Evolutionary conservation across 2,888 invertebrate species (phyloP).

Genomic region (Brachynemurus nebulosus): DNA sequence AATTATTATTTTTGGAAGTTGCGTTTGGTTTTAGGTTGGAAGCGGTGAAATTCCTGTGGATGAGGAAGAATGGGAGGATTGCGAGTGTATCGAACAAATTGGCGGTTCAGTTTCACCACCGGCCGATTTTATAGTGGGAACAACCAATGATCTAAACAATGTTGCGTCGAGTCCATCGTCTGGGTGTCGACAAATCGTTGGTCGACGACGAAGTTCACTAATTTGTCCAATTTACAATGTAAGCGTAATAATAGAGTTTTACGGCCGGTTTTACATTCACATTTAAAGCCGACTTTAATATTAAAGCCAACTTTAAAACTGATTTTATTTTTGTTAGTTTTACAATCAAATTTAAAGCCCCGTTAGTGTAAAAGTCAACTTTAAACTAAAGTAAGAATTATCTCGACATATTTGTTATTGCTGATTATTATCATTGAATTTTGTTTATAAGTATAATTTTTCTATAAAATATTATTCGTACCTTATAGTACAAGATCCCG

Average conservation of each 20-base stretch:
- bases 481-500: too few relatives aligned
- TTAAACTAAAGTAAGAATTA: too few relatives aligned
- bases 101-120: slow-evolving; percentile 27
- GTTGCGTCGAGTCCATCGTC: slow-evolving; percentile 7
- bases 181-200: slow-evolving; percentile 16
- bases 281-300: too few relatives aligned
- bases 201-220: slow-evolving; percentile 40
- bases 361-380: too few relatives aligned
- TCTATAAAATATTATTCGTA: too few relatives aligned
- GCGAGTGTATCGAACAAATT: slow-evolving; percentile 41
- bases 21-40: slow-evolving; percentile 52
- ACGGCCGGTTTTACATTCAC: too few relatives aligned
- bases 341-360: too few relatives aligned
- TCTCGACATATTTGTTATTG: too few relatives aligned
- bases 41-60: slow-evolving; percentile 72
- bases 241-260: slow-evolving; percentile 25
- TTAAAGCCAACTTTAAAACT: too few relatives aligned
- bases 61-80: slow-evolving; percentile 72
- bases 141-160: slow-evolving; percentile 20
- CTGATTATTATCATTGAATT: too few relatives aligned
- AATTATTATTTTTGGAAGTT: slow-evolving; percentile 5
- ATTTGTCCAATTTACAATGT: slow-evolving; percentile 52
- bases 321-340: too few relatives aligned
- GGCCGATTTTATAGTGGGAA: slow-evolving; percentile 12
- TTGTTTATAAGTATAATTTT: too few relatives aligned